Percentiles rank a stretch among this genome's conserved stretches.
These are phyloP conservation scores for Saturnia pavonia DNA, from an alignment of 2,888 invertebrate genomes.

Conservation along the genomic window DNA sequence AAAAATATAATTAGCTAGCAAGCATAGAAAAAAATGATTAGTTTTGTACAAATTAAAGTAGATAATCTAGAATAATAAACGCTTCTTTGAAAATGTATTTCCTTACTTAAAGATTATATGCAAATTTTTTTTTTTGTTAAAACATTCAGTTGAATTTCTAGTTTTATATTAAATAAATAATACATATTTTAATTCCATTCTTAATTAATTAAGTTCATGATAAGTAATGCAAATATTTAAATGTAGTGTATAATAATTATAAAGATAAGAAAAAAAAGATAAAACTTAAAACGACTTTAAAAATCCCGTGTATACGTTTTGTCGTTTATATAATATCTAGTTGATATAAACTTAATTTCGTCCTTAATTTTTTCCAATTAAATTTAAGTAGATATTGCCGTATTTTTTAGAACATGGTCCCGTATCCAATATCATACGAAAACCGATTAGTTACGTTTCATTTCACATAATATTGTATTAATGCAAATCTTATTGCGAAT, in stretches of 20 bases:
- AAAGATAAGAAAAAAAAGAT: background rate
- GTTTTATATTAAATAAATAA: background rate
- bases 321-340: background rate
- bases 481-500: conserved; percentile 61
- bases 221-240: background rate
- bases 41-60: background rate
- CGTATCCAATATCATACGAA: conserved; percentile 2
- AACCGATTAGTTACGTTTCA: conserved; percentile 4
- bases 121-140: background rate
- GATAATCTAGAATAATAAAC: background rate
- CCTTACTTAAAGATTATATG: background rate
- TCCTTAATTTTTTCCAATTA: conserved; percentile 1
- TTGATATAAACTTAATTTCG: background rate
- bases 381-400: conserved; percentile 7
- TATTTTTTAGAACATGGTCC: background rate
- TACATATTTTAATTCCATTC: background rate
- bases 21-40: background rate
- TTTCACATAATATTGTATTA: conserved; percentile 39
- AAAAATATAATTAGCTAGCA: too few relatives aligned
- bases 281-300: background rate
- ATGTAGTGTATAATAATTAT: background rate
- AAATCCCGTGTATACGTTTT: background rate
- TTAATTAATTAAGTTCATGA: background rate
- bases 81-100: background rate
- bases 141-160: background rate